Conservation (phyloP, 2,113 vertebrate genomes). For the Noturus placidus region DNA sequence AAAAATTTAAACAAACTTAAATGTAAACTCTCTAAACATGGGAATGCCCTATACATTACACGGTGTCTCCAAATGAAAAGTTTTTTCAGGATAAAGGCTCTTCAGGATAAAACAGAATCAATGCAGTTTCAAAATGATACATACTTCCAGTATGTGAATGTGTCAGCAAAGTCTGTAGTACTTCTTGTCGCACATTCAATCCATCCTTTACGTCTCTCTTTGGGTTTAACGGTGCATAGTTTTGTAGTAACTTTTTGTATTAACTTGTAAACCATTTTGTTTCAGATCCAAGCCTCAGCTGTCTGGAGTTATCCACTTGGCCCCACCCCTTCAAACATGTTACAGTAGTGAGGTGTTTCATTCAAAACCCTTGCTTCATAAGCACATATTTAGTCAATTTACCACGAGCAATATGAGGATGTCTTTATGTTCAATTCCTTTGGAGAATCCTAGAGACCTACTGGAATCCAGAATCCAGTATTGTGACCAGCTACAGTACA, state of each 20-base stretch:
- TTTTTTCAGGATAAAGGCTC: neutral
- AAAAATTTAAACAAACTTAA: neutral
- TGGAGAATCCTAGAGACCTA: neutral
- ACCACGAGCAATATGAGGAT: neutral
- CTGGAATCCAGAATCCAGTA: neutral
- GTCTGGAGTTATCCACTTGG: neutral
- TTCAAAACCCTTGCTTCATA: neutral
- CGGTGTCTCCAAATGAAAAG: neutral
- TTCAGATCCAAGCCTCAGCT: neutral
- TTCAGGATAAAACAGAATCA: neutral
- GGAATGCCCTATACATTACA: neutral
- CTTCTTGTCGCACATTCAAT: neutral
- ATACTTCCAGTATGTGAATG: neutral
- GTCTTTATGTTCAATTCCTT: neutral
- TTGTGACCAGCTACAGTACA: neutral
- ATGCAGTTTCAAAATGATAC: neutral
- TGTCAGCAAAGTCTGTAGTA: neutral
- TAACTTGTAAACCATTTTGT: neutral
- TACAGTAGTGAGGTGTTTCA: constrained; percentile 11
- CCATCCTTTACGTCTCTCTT: neutral
- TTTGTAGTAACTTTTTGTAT: neutral
- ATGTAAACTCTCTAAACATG: neutral
- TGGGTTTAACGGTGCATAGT: neutral
- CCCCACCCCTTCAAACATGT: too few species aligned
- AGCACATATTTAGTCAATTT: neutral